Evolutionary conservation across 2,888 invertebrate species (phyloP).

Genomic region (Nymphalis c-album): DNA sequence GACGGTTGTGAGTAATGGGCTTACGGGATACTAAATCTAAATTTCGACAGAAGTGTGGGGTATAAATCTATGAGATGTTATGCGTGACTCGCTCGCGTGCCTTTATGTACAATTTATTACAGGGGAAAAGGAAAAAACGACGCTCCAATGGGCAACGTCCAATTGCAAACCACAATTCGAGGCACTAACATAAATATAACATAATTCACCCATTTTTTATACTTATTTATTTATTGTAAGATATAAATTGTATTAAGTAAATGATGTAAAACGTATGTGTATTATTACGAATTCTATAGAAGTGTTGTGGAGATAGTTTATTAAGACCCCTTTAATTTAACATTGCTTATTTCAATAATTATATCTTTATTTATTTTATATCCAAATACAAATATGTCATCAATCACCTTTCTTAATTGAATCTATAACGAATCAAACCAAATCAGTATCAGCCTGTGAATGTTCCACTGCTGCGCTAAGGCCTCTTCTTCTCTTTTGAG

Average conservation of each 20-base stretch:
- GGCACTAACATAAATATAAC: slow-evolving; percentile 45
- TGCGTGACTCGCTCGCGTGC: slow-evolving; percentile 75
- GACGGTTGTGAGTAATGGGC: slow-evolving; percentile 61
- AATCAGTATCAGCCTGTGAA: no score
- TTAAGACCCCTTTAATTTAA: no score
- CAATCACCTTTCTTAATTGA: no score
- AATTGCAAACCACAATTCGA: slow-evolving; percentile 52
- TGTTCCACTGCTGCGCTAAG: no score
- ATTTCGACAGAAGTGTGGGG: slow-evolving; percentile 78
- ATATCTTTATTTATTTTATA: no score
- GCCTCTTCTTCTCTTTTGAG: no score
- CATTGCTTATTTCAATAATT: no score
- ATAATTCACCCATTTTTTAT: slow-evolving; percentile 38
- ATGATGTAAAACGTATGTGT: no score
- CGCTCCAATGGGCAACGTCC: slow-evolving; percentile 52
- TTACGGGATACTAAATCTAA: slow-evolving; percentile 78
- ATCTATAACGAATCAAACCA: no score
- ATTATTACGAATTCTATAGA: no score
- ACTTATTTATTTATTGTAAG: slow-evolving; percentile 12
- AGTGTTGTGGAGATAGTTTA: no score
- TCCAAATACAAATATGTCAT: no score
- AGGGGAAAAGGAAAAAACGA: slow-evolving; percentile 61
- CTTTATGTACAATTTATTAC: slow-evolving; percentile 76
- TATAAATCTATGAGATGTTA: slow-evolving; percentile 78
- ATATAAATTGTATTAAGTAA: slow-evolving; percentile 4